Base-by-base conservation (phyloP, 2,888 invertebrate genomes). In the Entomobrya proxima region DNA sequence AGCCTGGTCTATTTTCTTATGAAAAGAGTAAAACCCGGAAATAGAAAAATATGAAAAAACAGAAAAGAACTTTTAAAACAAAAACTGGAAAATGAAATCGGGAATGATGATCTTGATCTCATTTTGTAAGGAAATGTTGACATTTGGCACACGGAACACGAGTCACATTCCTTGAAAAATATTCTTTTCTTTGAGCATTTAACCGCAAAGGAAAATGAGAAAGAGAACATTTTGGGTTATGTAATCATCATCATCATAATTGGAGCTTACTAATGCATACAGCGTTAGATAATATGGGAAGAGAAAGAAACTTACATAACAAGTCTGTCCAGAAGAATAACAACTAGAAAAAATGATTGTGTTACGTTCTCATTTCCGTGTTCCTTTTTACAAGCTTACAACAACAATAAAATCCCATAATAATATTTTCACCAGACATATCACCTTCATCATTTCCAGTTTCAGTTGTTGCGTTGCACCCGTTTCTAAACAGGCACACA, bases 391-490 rank as follows among this genome's bases (percentile, higher is more conserved):
- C n/a, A n/a, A 13, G 52, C 24, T 76, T 76, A 13, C 52, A 55
- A 18, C 72, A 81, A 75, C 61, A 82, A 82, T n/a, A n/a, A 82
- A 82, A 61, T 44, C 21, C 32, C 64, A 50, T 64, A 75, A 82
- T 47, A 44, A 72, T 72, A 32, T 82, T 81, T 74, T 81, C 72
- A 27, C 74, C 78, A 50, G 5, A 18, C 40, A 74, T 15, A 40
- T 81, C 69, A 35, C 72, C 47, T 13, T 58, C 76, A 27, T 24
- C 18, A 15, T 69, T 27, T 13, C n/a, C 50, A 27, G 15, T 74
- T 75, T 52, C 24, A 72, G 72, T 72, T 72, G 72, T 72, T 72
- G 47, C 72, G n/a, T 24, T 40, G 37, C 35, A 15, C 9, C 67
- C 72, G 47, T 47, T 47, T 30, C 44, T 21, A 37, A 13, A 37